Evolutionary conservation across 2,888 invertebrate genomes (phyloP).

Genomic region (Latrodectus hesperus): DNA sequence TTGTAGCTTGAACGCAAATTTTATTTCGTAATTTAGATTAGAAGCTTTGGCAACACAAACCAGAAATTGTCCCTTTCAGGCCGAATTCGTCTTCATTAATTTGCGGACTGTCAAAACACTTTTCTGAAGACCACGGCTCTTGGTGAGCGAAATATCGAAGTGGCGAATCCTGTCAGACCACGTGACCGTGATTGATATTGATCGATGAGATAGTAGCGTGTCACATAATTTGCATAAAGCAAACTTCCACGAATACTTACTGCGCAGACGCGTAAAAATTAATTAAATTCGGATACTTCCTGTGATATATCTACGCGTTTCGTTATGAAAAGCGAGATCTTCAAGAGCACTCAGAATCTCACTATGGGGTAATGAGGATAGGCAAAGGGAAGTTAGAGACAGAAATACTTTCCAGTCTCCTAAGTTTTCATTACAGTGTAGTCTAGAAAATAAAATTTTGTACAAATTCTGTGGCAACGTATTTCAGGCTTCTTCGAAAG

Average conservation of each 20-base stretch:
- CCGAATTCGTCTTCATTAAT: conserved; percentile 66
- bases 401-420: not conserved
- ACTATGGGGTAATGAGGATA: not conserved
- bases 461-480: too few species aligned
- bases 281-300: conserved; percentile 35
- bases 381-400: not conserved
- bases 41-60: not conserved
- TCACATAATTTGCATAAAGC: conserved; percentile 54
- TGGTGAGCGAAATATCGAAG: conserved; percentile 23
- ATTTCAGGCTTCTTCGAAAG: too few species aligned
- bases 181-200: conserved; percentile 49
- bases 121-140: conserved; percentile 11
- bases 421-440: not conserved
- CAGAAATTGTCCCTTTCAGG: not conserved
- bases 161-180: conserved; percentile 49
- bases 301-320: not conserved
- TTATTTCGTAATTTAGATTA: not conserved
- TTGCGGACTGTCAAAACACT: conserved; percentile 63
- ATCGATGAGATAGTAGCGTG: conserved; percentile 47
- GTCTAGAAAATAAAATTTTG: too few species aligned
- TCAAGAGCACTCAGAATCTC: not conserved
- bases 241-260: conserved; percentile 1
- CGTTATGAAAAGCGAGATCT: not conserved
- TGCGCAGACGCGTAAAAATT: conserved; percentile 9
- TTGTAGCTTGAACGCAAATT: not conserved